Conservation (phyloP, 2,888 invertebrate species). For the Dynastes tityus region DNA sequence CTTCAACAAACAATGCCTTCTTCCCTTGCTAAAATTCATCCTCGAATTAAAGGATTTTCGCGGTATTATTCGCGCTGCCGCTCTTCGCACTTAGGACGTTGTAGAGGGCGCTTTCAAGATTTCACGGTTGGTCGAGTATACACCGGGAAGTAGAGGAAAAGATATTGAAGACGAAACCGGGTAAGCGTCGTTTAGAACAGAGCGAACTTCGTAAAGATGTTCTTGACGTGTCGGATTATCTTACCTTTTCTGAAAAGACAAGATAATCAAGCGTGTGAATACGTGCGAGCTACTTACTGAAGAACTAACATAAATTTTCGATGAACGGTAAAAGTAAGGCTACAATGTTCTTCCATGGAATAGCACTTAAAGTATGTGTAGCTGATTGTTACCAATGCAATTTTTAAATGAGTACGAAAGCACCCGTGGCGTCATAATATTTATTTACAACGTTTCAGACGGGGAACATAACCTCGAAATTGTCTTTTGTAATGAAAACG, state of each 20-base stretch:
- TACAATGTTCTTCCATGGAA: no score
- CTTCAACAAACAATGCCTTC: slow-evolving; percentile 14
- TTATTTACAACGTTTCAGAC: no score
- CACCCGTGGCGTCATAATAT: no score
- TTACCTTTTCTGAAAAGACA: neutral
- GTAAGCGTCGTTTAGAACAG: slow-evolving; percentile 3
- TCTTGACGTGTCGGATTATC: neutral
- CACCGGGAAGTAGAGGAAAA: neutral
- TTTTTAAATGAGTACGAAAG: no score
- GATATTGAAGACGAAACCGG: neutral
- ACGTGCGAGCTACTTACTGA: neutral
- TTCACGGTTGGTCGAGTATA: slow-evolving; percentile 9
- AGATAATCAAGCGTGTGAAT: slow-evolving; percentile 4
- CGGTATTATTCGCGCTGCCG: neutral
- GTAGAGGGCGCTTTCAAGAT: slow-evolving; percentile 16
- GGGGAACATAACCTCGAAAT: no score
- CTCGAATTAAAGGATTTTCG: slow-evolving; percentile 20
- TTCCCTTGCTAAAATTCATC: slow-evolving; percentile 8
- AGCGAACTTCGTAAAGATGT: neutral
- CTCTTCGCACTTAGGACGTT: neutral
- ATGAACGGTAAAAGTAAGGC: no score
- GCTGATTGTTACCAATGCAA: no score
- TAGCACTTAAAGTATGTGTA: no score
- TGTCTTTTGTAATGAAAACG: no score
- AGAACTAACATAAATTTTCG: neutral